Evolutionary conservation across 2,113 vertebrate genomes (phyloP).

Genomic region (Rissa tridactyla): DNA sequence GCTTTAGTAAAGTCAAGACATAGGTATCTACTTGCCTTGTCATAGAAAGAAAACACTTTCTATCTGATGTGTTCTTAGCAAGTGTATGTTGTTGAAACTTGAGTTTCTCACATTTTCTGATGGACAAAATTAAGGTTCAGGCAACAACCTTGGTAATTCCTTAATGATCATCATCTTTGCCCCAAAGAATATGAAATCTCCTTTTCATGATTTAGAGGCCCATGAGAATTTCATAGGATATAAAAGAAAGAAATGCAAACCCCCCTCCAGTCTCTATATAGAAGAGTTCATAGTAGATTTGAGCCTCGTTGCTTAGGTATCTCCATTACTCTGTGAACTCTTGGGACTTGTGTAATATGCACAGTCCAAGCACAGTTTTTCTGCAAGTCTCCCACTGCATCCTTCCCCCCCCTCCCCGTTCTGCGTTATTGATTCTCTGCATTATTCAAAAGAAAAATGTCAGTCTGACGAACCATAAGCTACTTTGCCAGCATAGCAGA

Average conservation of each 20-base stretch:
- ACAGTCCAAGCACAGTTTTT: background rate
- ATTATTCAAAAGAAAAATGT: background rate
- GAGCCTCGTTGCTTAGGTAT: background rate
- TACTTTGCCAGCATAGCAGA: background rate
- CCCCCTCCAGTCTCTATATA: background rate
- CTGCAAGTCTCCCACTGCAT: background rate
- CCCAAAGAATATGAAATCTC: background rate
- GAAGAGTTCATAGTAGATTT: background rate
- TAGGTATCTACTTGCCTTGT: background rate
- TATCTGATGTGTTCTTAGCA: background rate
- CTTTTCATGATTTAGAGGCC: background rate
- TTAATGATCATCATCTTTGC: background rate
- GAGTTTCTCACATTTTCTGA: background rate
- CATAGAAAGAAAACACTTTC: background rate
- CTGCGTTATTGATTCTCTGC: background rate
- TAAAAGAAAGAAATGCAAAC: background rate
- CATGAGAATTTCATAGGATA: background rate
- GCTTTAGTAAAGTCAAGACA: background rate
- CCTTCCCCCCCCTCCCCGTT: background rate
- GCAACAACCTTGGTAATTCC: background rate
- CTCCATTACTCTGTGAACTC: background rate
- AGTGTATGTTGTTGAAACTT: background rate
- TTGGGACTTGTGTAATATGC: background rate
- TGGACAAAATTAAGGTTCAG: background rate
- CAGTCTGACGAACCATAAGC: background rate